Percentiles rank a stretch among this genome's conserved stretches.
phyloP scores from a whole-genome alignment of 2,797 vertebrate genomes.

The Eleutherodactylus coqui region DNA sequence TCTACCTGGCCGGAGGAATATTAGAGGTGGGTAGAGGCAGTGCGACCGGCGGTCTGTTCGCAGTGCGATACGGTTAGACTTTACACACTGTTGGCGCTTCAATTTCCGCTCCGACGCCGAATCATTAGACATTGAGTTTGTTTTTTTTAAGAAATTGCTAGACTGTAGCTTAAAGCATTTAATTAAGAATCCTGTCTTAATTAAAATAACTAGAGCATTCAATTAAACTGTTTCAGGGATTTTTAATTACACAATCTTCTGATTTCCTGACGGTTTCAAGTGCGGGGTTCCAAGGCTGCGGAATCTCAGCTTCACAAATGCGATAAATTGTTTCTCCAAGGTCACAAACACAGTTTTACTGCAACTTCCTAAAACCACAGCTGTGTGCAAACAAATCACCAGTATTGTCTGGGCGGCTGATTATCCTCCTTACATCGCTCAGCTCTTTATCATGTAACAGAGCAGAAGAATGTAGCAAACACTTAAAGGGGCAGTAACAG shows the following conservation, averaged over 20 bases:
- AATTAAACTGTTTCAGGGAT: conserved; percentile 48
- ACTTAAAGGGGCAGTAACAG: too few relatives aligned
- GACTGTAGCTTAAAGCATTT: conserved; percentile 42
- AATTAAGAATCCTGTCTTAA: conserved; percentile 52
- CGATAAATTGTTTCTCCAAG: conserved; percentile 20
- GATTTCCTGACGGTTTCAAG: conserved; percentile 23
- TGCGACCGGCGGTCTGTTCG: too few relatives aligned
- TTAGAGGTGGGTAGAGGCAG: too few relatives aligned
- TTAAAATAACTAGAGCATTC: conserved; percentile 54
- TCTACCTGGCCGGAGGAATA: too few relatives aligned
- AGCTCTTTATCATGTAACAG: too few relatives aligned
- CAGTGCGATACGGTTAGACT: too few relatives aligned
- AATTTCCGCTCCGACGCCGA: neutral
- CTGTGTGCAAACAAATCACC: conserved; percentile 1
- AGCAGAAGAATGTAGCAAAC: too few relatives aligned
- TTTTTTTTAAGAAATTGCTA: conserved; percentile 7
- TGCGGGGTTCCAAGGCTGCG: neutral
- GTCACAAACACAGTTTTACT: conserved; percentile 19
- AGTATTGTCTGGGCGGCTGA: neutral
- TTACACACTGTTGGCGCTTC: neutral
- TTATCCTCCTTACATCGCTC: too few relatives aligned
- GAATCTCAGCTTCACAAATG: neutral
- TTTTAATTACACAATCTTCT: conserved; percentile 40
- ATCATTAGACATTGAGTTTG: conserved; percentile 39
- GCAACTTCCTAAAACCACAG: neutral